These are phyloP conservation scores for Sarotherodon lohbergeri DNA, from an alignment of 2,113 vertebrate genomes.

Conservation along the genomic window DNA sequence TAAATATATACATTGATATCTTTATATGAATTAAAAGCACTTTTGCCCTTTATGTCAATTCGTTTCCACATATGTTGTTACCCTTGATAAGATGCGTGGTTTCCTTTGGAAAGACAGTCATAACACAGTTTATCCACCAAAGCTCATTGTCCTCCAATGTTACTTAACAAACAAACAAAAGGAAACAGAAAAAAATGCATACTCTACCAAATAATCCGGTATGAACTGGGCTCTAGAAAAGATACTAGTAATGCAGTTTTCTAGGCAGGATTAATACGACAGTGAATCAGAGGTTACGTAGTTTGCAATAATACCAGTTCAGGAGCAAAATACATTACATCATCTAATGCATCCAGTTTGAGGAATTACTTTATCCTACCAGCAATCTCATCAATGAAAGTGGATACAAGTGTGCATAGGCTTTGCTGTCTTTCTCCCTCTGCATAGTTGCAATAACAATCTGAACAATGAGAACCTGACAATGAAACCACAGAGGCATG, in stretches of 20 bases:
- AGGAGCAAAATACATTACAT: conserved; percentile 25
- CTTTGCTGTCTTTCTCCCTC: not conserved
- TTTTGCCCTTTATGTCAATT: not conserved
- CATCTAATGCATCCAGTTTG: conserved; percentile 4
- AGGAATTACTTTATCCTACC: conserved; percentile 4
- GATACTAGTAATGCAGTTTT: not conserved
- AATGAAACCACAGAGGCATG: not conserved
- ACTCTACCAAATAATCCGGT: not conserved
- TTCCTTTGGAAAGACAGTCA: not conserved
- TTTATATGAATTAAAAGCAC: not conserved
- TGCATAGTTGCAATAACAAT: not conserved
- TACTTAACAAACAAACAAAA: not conserved
- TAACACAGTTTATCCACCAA: not conserved
- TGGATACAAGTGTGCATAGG: not conserved
- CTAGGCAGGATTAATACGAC: not conserved
- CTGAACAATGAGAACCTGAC: not conserved
- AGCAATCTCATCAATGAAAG: conserved; percentile 4
- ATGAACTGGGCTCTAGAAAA: not conserved
- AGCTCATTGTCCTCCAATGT: not conserved
- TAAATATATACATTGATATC: accelerated
- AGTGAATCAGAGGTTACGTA: not conserved
- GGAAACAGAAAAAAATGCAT: not conserved
- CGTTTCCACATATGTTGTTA: not conserved
- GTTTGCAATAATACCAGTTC: not conserved
- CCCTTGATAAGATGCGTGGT: not conserved